phyloP scores from a whole-genome alignment of 1,140 invertebrate genomes.

The Drosophila tsacasi region DNA sequence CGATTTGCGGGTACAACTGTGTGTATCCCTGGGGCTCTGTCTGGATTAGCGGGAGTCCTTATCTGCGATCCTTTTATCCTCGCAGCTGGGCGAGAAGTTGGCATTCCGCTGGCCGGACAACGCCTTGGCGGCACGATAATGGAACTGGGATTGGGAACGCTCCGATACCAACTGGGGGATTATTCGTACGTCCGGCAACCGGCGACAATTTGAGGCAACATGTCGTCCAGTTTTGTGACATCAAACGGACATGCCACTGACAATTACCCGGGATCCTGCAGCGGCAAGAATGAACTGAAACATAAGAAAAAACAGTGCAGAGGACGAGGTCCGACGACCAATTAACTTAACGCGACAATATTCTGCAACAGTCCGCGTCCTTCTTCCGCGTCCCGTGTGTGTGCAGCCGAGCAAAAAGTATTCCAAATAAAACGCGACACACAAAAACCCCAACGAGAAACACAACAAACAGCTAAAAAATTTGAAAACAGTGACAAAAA shows the following conservation, averaged over 20 bases:
- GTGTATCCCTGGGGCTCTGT: slow-evolving; percentile 15
- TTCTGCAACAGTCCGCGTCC: slow-evolving; percentile 53
- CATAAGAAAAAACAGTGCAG: slow-evolving; percentile 25
- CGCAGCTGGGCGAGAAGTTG: slow-evolving; percentile 40
- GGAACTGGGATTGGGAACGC: slow-evolving; percentile 42
- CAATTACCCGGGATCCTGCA: slow-evolving; percentile 63
- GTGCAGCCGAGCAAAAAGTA: slow-evolving; percentile 69
- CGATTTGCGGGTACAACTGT: slow-evolving; percentile 41
- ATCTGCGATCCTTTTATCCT: slow-evolving; percentile 19
- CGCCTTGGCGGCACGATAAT: slow-evolving; percentile 61
- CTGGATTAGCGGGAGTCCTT: slow-evolving; percentile 2
- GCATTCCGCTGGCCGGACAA: slow-evolving; percentile 62
- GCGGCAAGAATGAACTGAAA: slow-evolving; percentile 17
- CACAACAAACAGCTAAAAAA: slow-evolving; percentile 64
- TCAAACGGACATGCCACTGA: slow-evolving; percentile 79
- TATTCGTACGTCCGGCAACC: slow-evolving; percentile 16
- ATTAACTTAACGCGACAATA: slow-evolving; percentile 79
- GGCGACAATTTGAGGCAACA: slow-evolving; percentile 59
- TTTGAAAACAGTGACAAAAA: slow-evolving; percentile 50
- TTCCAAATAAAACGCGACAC: slow-evolving; percentile 41
- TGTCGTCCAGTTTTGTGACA: slow-evolving; percentile 64
- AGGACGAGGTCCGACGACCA: slow-evolving; percentile 45
- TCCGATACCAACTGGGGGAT: slow-evolving; percentile 38
- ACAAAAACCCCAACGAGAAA: slow-evolving; percentile 53
- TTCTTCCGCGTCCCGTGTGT: slow-evolving; percentile 19